Base-by-base conservation (phyloP, 2,888 invertebrate genomes). In the Limnephilus rhombicus region DNA sequence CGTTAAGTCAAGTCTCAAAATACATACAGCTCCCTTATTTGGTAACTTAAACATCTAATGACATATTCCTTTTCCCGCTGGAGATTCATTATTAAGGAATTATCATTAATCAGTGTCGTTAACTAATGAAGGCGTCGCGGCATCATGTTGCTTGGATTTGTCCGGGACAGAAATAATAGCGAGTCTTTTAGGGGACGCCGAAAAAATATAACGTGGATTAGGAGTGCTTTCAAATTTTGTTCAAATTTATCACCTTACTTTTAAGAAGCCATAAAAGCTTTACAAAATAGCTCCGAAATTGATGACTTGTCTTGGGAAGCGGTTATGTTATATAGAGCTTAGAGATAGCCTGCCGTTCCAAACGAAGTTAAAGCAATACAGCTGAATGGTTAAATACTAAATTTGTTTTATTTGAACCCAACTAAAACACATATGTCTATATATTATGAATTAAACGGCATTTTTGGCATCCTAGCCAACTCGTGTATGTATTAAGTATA, bases 61-160 rank as follows among this genome's bases (percentile, higher is more conserved):
- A n/a, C 85, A n/a, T 45, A 85, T 41, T 85, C 41, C 85, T 29
- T 45, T 29, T 24, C 13, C n/a, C 85, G 85, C 45, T 24, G 41
- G 85, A 85, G 45, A 82, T 11, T 85, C 31, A 85, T 85, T n/a
- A n/a, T 68, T 68, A 85, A 31, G 34, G 41, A 45, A 45, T 85
- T 45, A 29, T 85, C 41, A 85, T 85, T 85, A 85, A 85, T 85
- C 85, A 85, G 41, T 85, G 37, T 85, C 45, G n/a, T 85, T 41
- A 85, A 18, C 85, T 85, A 85, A 85, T 85, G 13, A 85, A 85
- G 45, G 45, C 85, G 41, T 85, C 45, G 85, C 85, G 45, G 85
- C 45, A 85, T 85, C 85, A 85, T 45, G 85, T 85, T 85, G 85
- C 85, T 13, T 31, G 85, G 45, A 68, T 34, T 82, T 82, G 82